Percentiles rank a stretch among this genome's conserved stretches.
These are phyloP conservation scores for Sorex fumeus DNA, from an alignment of 2,113 vertebrate genomes.

Conservation along the genomic window DNA sequence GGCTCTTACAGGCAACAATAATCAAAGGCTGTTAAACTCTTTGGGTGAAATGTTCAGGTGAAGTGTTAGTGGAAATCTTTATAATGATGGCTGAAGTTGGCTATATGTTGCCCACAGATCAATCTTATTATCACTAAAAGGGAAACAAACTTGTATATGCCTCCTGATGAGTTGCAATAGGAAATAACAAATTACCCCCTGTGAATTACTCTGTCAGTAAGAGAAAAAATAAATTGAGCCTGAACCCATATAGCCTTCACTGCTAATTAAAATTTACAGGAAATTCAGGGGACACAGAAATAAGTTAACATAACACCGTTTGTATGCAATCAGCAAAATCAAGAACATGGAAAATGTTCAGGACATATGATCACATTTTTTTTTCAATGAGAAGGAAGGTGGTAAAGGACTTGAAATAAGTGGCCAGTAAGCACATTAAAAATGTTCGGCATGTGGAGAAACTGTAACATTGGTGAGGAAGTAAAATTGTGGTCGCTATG, in stretches of 20 bases:
- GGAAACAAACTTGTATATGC: not conserved
- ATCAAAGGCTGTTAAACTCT: not conserved
- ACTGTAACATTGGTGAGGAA: not conserved
- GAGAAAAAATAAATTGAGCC: conserved; percentile 13
- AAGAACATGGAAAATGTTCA: not conserved
- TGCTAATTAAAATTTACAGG: conserved; percentile 28
- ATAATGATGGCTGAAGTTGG: not conserved
- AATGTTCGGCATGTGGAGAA: not conserved
- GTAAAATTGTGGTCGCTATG: not conserved
- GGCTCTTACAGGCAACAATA: not conserved
- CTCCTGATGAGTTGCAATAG: conserved; percentile 1
- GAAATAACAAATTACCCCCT: not conserved
- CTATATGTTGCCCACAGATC: not conserved
- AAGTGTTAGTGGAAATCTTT: conserved; percentile 14
- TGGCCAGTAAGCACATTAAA: not conserved
- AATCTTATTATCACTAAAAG: conserved; percentile 1
- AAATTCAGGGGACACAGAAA: not conserved
- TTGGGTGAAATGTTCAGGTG: not conserved
- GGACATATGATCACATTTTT: not conserved
- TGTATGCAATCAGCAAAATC: not conserved
- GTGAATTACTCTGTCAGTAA: not conserved
- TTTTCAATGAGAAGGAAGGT: conserved; percentile 23
- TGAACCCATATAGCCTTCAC: not conserved
- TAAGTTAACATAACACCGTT: not conserved
- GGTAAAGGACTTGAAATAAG: not conserved